Conservation (phyloP, 2,113 vertebrate genomes). For the Brachyistius frenatus region DNA sequence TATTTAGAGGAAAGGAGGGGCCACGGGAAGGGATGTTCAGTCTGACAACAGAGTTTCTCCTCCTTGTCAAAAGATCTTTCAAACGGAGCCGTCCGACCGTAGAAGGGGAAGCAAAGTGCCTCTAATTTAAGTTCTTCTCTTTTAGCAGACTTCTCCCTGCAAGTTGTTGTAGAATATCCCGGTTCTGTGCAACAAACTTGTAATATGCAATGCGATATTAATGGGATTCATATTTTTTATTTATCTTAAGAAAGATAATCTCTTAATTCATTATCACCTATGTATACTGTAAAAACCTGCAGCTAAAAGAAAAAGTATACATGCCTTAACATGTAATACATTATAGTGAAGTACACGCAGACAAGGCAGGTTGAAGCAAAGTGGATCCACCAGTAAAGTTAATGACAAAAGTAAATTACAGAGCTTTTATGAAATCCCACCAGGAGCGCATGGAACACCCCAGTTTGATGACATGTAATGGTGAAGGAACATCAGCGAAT, state of each 20-base stretch:
- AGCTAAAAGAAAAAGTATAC: conserved; percentile 18
- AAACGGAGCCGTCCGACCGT: conserved; percentile 65
- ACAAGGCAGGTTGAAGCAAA: conserved; percentile 35
- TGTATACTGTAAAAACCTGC: no score
- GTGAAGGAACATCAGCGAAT: conserved; percentile 25
- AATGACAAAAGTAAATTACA: conserved; percentile 51
- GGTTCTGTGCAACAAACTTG: conserved; percentile 3
- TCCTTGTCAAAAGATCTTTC: conserved; percentile 72
- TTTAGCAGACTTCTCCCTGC: conserved; percentile 19
- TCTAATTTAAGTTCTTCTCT: conserved; percentile 63
- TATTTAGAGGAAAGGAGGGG: conserved; percentile 59
- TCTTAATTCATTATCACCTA: no score
- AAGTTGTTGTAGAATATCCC: conserved; percentile 12
- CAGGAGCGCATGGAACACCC: conserved; percentile 27
- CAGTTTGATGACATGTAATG: conserved; percentile 36
- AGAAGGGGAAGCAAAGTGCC: conserved; percentile 57
- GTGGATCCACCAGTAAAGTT: conserved; percentile 38
- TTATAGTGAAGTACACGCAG: conserved; percentile 41
- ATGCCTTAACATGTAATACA: conserved; percentile 17
- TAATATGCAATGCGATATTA: no score
- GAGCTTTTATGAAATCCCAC: conserved; percentile 52
- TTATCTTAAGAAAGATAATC: background rate
- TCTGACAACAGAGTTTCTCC: conserved; percentile 65
- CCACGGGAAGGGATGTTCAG: conserved; percentile 44
- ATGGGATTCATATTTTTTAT: background rate